Base-by-base conservation (phyloP, 2,113 vertebrate genomes). In the Balaeniceps rex region DNA sequence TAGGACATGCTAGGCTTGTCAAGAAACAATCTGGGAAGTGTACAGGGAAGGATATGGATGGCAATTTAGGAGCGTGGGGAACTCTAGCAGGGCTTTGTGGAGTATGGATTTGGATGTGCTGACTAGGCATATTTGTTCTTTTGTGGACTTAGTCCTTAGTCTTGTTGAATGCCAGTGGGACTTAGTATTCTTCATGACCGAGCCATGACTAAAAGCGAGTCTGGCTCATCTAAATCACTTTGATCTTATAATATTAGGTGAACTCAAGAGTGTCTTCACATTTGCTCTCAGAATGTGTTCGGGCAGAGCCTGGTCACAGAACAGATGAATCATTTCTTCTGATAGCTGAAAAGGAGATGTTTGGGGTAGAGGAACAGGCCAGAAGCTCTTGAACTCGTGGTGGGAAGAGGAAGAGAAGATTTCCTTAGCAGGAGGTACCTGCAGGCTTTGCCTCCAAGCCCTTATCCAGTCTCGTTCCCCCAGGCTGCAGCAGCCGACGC, bases 11-110 rank as follows among this genome's bases (percentile, higher is more conserved):
- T 68, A n/a, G 12, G 6, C 33, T 58, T 68, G n/a, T 24, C 64
- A 31, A 81, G 26, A 77, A 90, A 33, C 26, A 55, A 19, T 38
- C 18, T 64, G 9, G 10, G 22, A 92, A 52, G 3, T 26, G 11
- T 47, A 2, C 36, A 40, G 54, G 26, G 29, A 52, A 69, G 24
- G 38, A 69, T 38, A 61, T 0, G 0, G 54, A n/a, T 61, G 26
- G 19, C 3, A 33, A 24, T 74, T 83, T 70, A 40, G 31, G 28
- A 81, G 3, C 8, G 2, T 7, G 29, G 57, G n/a, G 18, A 90
- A 31, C 2, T 47, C n/a, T 58, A 17, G 13, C 12, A 69, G 14
- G 16, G 22, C 25, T 82, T 21, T 82, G 13, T 46, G 17, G 33
- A 24, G 10, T 58, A 38, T 5, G 5, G 22, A 64, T 23, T 34